Evolutionary conservation across 53 echinoderm and acorn worm species (phyloP), one percentile per base, ranked within the genome.

Genomic region (Holothuria leucospilota): DNA sequence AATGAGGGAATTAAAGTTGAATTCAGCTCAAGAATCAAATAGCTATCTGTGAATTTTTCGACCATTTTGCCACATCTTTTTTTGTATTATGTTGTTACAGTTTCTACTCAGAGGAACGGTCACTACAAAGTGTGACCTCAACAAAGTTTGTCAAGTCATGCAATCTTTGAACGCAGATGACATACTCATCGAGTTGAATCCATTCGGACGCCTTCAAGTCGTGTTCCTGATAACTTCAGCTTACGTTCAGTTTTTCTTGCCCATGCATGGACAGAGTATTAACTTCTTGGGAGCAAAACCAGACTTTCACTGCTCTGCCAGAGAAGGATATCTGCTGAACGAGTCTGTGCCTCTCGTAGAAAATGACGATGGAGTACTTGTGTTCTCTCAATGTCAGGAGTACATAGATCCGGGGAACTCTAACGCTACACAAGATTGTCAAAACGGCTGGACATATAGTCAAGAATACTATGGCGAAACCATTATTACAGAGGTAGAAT

Each of bases 251-350:
- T 72, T 72, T 72, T 72, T 72, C 21, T 7, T 40, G 38, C 72
- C 72, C 18, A 72, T 72, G 72, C 29, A 39, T 72, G 72, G 72
- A 30, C 72, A 72, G 46, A 72, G 72, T 39, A 92, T 96, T 39
- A 87, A 74, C 27, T 93, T 96, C 67, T 53, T 96, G 60, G 96
- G 93, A 39, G 96, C 93, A 20, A 74, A 75, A 21, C 96, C 96
- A 59, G 89, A 88, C 29, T 90, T 91, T 58, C 93, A 70, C 25
- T 96, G 96, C 83, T 21, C 74, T 16, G 39, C 42, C 40, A 72
- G 40, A 42, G 72, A 72, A 72, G 72, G 72, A 72, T 72, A 72
- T 46, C 23, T 38, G 4, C 13, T 72, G 18, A 72, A 72, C 21
- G 40, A 72, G 23, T 72, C 72, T 11, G 23, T 72, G 42, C 72